These are phyloP conservation scores for Seriola dumerili DNA, from an alignment of 2,113 vertebrate species.

Conservation along the genomic window DNA sequence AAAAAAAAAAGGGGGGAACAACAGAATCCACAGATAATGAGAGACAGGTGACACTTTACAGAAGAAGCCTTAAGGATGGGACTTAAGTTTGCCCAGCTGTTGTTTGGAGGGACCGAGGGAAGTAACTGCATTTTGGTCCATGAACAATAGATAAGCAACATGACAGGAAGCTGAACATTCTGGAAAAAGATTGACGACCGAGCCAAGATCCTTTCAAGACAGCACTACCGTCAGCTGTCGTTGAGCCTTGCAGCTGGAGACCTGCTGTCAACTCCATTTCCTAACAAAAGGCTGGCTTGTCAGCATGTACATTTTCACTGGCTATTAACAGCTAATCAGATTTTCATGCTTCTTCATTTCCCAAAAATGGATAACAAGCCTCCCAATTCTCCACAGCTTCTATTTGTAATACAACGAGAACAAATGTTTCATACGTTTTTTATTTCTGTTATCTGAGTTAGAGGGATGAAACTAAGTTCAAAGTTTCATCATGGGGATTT, in stretches of 20 bases:
- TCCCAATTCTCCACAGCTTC: background rate
- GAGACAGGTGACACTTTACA: constrained; percentile 49
- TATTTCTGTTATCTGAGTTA: background rate
- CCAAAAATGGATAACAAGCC: background rate
- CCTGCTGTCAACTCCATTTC: constrained; percentile 31
- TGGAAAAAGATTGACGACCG: constrained; percentile 11
- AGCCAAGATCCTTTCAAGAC: constrained; percentile 44
- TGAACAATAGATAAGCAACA: constrained; percentile 48
- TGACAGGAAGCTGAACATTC: constrained; percentile 20
- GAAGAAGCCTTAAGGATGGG: constrained; percentile 21
- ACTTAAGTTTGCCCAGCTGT: constrained; percentile 69
- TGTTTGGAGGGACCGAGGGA: constrained; percentile 43
- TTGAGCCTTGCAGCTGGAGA: constrained; percentile 47
- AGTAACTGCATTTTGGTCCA: constrained; percentile 30
- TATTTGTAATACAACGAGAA: background rate
- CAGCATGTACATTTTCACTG: background rate
- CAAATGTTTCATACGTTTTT: background rate
- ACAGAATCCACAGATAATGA: constrained; percentile 28
- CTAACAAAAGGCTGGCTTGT: constrained; percentile 3
- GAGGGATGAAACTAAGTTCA: background rate
- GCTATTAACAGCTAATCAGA: constrained; percentile 19
- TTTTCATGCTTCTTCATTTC: constrained; percentile 21
- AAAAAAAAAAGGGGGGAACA: background rate
- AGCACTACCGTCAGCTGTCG: constrained; percentile 40
- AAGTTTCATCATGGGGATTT: background rate